Evolutionary conservation across 2,888 invertebrate genomes (phyloP), one percentile per base, ranked within the genome.

Genomic region (Busseola fusca): DNA sequence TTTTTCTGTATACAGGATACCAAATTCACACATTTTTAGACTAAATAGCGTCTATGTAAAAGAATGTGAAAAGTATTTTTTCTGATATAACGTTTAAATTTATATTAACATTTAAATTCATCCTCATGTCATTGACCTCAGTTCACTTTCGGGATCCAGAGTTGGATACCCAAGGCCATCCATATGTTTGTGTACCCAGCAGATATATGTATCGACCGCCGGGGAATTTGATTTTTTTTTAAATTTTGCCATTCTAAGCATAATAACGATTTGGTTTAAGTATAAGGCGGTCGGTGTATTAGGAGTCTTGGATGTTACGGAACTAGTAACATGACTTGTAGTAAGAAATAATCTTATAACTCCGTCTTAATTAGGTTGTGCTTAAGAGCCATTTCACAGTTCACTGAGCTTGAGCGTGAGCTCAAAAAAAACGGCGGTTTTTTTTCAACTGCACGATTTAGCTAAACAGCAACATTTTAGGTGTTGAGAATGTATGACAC

Each of bases 91-190:
- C n/a, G n/a, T n/a, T n/a, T n/a, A n/a, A n/a, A n/a, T n/a, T n/a
- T n/a, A n/a, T n/a, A n/a, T n/a, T n/a, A 27, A 18, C 21, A 21
- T 57, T n/a, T 27, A 25, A 50, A 75, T 57, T 76, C 34, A 6
- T 16, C 27, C 0, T 7, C 3, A 7, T 45, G 71, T 58, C 72
- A 64, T 27, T 59, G 72, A 14, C 58, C 63, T 48, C 30, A n/a
- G 18, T 45, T 58, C 14, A n/a, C 50, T 16, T 30, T 34, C 12
- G 21, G 25, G 18, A 59, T 63, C 63, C n/a, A 78, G 74, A 59
- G 72, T 58, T 37, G 72, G 18, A n/a, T 50, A 40, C 3, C n/a
- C 77, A 70, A 74, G 56, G 77, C 2, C 48, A 69, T n/a, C 48
- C n/a, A 70, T 18, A 25, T 50, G 27, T 42, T 30, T 37, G 18